These are phyloP conservation scores for Strix occidentalis DNA, from an alignment of 2,797 vertebrate species.

Conservation along the genomic window DNA sequence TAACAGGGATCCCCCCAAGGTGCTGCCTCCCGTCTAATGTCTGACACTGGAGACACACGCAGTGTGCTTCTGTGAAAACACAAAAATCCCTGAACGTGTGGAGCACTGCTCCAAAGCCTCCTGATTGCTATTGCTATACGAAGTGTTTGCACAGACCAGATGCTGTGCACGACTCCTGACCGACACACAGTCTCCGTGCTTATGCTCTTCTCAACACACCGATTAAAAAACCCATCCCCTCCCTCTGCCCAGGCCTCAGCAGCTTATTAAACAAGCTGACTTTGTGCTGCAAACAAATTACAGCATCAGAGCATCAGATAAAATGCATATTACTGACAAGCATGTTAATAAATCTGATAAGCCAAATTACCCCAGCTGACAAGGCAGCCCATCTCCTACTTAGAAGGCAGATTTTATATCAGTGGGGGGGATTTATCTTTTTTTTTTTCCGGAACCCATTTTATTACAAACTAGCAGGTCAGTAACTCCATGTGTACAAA, in stretches of 20 bases:
- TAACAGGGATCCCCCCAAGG: background rate
- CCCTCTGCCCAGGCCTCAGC: background rate
- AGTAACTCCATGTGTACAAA: background rate
- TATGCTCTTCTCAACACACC: background rate
- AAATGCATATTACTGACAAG: conserved; percentile 2
- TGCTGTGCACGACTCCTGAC: background rate
- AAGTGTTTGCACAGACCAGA: fast-evolving
- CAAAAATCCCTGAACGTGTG: background rate
- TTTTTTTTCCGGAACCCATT: background rate
- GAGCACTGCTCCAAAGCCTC: background rate
- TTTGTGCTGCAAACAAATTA: conserved; percentile 45
- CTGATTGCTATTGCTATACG: fast-evolving
- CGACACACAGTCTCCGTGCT: fast-evolving
- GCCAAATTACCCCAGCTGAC: conserved; percentile 27
- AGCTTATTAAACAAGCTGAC: conserved; percentile 20
- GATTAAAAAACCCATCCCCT: background rate
- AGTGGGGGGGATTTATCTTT: background rate
- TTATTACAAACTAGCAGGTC: background rate
- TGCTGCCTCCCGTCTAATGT: background rate
- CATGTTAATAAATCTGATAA: conserved; percentile 48
- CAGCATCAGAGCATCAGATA: conserved; percentile 34
- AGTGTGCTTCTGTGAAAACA: background rate
- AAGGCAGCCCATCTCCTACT: conserved; percentile 1
- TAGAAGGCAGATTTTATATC: background rate
- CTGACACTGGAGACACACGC: background rate